Conservation (phyloP, 2,888 invertebrate species). For the Ommatoiulus sabulosus region DNA sequence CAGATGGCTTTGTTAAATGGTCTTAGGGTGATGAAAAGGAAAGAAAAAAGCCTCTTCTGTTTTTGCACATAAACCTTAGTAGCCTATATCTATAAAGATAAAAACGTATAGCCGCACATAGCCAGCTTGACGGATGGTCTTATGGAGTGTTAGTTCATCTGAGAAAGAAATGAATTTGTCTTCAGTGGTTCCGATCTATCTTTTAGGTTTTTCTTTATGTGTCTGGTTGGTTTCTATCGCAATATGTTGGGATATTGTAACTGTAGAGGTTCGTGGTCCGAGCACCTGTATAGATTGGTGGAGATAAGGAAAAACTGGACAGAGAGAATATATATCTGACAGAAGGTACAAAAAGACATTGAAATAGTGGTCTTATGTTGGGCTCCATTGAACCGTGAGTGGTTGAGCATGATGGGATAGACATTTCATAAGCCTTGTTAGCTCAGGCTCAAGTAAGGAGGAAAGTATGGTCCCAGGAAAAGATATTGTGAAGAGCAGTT, state of each 20-base stretch:
- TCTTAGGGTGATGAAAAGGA: constrained; percentile 41
- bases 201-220: constrained; percentile 40
- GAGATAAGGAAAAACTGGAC: constrained; percentile 47
- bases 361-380: constrained; percentile 49
- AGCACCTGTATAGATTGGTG: constrained; percentile 49
- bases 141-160: constrained; percentile 43
- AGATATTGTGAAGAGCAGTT: constrained; percentile 31
- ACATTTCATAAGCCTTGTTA: constrained; percentile 36
- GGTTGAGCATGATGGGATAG: constrained; percentile 22
- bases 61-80: constrained; percentile 36
- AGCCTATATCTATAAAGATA: constrained; percentile 43
- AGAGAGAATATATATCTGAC: constrained; percentile 17
- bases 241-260: constrained; percentile 40
- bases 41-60: constrained; percentile 38
- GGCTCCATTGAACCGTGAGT: constrained; percentile 50
- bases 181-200: constrained; percentile 36
- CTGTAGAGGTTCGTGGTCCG: not conserved
- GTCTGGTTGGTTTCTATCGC: constrained; percentile 13
- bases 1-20: constrained; percentile 51
- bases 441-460: constrained; percentile 36
- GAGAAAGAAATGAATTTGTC: constrained; percentile 43
- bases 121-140: constrained; percentile 36
- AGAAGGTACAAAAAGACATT: constrained; percentile 17
- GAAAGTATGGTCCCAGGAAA: constrained; percentile 33
- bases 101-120: not conserved